phyloP scores from a whole-genome alignment of 2,113 vertebrate species.

The Oryctolagus cuniculus region mOryCun1.1 NC_091432.1:166933001-166933500 shows the following conservation, averaged over 20 bases:
- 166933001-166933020: not conserved
- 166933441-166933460: not conserved
- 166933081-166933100: not conserved
- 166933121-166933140: slow-evolving; percentile 32
- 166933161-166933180: not conserved
- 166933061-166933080: not conserved
- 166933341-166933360: slow-evolving; percentile 45
- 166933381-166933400: slow-evolving; percentile 25
- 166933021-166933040: not conserved
- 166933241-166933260: slow-evolving; percentile 45
- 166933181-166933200: slow-evolving; percentile 7
- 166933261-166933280: slow-evolving; percentile 35
- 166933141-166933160: slow-evolving; percentile 60
- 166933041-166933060: not conserved
- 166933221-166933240: slow-evolving; percentile 42
- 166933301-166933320: slow-evolving; percentile 42
- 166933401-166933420: not conserved
- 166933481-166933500: not conserved
- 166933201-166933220: slow-evolving; percentile 62
- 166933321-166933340: slow-evolving; percentile 58
- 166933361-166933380: not conserved
- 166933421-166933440: not conserved
- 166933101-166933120: not conserved
- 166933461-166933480: not conserved
- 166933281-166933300: slow-evolving; percentile 43